Evolutionary conservation across 2,797 vertebrate genomes (phyloP).

Genomic region (Echeneis naucrates): DNA sequence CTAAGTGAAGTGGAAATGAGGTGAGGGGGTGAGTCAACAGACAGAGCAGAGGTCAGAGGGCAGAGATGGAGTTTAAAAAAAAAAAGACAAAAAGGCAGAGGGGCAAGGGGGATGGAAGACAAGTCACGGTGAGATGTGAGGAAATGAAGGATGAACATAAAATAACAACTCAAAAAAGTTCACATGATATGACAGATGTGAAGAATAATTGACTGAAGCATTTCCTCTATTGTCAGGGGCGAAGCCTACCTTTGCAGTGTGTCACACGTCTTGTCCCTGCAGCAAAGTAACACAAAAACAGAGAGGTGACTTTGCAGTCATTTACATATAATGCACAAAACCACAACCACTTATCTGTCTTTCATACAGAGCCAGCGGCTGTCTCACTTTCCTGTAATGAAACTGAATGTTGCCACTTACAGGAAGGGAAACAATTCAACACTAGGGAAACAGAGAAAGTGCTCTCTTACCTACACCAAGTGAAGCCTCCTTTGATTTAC

Average conservation of each 20-base stretch:
- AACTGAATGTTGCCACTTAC: conserved; percentile 11
- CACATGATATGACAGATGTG: background rate
- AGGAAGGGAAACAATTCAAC: background rate
- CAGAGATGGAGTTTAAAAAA: conserved; percentile 6
- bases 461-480: conserved; percentile 88
- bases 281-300: conserved; percentile 83
- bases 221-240: conserved; percentile 26
- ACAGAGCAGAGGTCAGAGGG: background rate
- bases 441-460: conserved; percentile 2
- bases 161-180: conserved; percentile 53
- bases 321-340: background rate
- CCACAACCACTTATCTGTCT: background rate
- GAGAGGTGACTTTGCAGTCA: conserved; percentile 77
- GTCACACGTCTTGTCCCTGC: conserved; percentile 94
- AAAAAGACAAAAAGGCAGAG: background rate
- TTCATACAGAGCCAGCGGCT: conserved; percentile 13
- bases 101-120: conserved; percentile 35
- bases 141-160: conserved; percentile 56
- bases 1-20: conserved; percentile 85
- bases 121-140: conserved; percentile 77
- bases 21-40: conserved; percentile 46
- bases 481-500: conserved; percentile 90
- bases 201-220: background rate
- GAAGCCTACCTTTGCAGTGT: conserved; percentile 97
- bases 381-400: conserved; percentile 27